A percentile compares a stretch with the other conserved stretches of the same genome.
These are phyloP conservation scores for Eospalax fontanierii DNA, from an alignment of 2,797 vertebrate species.

Conservation along the genomic window DNA sequence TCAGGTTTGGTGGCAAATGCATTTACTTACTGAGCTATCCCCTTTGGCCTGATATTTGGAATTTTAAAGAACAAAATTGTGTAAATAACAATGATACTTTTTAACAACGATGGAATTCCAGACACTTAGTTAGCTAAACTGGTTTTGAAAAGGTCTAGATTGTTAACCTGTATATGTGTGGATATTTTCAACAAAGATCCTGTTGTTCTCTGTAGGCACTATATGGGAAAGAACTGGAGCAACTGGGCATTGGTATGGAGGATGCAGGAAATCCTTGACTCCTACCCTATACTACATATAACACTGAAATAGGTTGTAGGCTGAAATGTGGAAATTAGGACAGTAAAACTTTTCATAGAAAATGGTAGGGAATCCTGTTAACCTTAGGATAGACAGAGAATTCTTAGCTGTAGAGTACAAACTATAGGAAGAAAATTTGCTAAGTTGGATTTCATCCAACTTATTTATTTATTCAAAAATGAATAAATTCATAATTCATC, in stretches of 20 bases:
- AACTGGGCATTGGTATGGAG: not conserved
- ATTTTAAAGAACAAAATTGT: not conserved
- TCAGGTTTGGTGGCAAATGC: not conserved
- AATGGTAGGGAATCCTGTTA: not conserved
- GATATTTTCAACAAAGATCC: not conserved
- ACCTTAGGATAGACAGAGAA: not conserved
- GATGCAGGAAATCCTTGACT: not conserved
- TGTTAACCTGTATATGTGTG: not conserved
- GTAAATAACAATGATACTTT: not conserved
- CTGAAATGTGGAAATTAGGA: constrained; percentile 35
- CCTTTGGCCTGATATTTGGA: not conserved
- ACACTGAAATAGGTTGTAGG: constrained; percentile 14
- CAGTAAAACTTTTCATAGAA: constrained; percentile 5
- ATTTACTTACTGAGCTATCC: not conserved
- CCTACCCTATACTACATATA: not conserved
- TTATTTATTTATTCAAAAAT: too few relatives aligned
- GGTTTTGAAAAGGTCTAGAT: constrained; percentile 13
- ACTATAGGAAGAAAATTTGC: not conserved
- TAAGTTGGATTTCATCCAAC: constrained; percentile 10
- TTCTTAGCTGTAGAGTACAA: constrained; percentile 17
- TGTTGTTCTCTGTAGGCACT: not conserved
- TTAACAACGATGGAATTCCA: constrained; percentile 36
- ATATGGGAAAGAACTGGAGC: not conserved
- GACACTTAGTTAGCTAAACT: not conserved
- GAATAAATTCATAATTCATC: not conserved